phyloP scores from a whole-genome alignment of 2,113 vertebrate species.

The Anguilla rostrata region DNA sequence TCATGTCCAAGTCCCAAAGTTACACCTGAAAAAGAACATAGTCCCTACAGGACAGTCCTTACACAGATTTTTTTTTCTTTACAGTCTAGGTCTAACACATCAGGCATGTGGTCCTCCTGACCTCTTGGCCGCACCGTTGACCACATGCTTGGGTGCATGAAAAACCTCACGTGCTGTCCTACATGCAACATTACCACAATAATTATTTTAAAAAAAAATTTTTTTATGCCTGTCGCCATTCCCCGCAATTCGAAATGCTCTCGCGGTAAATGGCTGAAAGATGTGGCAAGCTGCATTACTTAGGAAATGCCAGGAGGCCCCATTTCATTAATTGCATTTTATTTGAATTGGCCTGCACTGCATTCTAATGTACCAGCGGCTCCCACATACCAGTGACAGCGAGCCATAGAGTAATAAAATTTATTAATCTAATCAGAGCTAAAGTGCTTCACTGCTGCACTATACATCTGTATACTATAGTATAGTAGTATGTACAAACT shows the following conservation, averaged over 20 bases:
- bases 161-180: background rate
- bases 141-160: background rate
- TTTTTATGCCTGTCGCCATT: background rate
- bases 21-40: too few species aligned
- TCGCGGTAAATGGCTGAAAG: background rate
- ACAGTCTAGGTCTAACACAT: too few species aligned
- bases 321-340: background rate
- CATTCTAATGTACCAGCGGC: background rate
- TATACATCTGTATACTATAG: background rate
- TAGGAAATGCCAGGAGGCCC: background rate
- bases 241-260: background rate
- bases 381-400: background rate
- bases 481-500: too few species aligned
- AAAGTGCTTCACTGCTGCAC: background rate
- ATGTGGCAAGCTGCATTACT: background rate
- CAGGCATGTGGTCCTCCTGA: background rate
- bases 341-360: background rate
- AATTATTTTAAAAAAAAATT: background rate
- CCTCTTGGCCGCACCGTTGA: background rate
- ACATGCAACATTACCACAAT: background rate
- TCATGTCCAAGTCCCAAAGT: too few species aligned
- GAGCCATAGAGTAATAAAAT: background rate
- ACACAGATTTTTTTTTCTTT: too few species aligned
- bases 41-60: too few species aligned
- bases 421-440: background rate